Evolutionary conservation across 1,140 invertebrate species (phyloP).

Genomic region (Eumaeus atala): DNA sequence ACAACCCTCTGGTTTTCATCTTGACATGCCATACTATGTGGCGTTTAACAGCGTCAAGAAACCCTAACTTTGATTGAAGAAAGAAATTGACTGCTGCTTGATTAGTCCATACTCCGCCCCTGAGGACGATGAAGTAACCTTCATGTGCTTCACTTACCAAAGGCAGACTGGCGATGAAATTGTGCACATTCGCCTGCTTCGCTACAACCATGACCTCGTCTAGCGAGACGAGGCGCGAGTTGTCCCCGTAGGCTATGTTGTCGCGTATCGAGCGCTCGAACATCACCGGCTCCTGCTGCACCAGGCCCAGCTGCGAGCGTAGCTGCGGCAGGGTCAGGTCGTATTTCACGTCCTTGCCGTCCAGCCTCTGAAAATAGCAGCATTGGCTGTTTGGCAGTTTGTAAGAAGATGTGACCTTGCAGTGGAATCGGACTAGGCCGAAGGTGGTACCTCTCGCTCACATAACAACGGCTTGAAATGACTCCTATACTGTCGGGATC

Average conservation of each 20-base stretch:
- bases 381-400: background rate
- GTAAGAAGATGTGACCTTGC: too few relatives aligned
- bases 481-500: too few relatives aligned
- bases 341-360: conserved; percentile 67
- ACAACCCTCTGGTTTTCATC: too few relatives aligned
- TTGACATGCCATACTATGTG: too few relatives aligned
- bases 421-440: too few relatives aligned
- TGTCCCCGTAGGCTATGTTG: conserved; percentile 90
- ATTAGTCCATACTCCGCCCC: too few relatives aligned
- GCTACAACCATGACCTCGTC: conserved; percentile 85
- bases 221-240: conserved; percentile 74
- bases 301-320: conserved; percentile 78
- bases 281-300: conserved; percentile 86
- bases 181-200: conserved; percentile 87
- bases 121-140: too few relatives aligned
- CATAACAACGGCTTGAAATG: too few relatives aligned
- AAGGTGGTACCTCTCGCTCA: too few relatives aligned
- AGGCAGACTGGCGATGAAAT: conserved; percentile 77
- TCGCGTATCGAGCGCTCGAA: conserved; percentile 87
- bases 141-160: conserved; percentile 24
- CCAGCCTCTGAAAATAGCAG: conserved; percentile 54
- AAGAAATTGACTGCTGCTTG: too few relatives aligned
- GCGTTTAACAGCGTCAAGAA: too few relatives aligned
- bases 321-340: conserved; percentile 70
- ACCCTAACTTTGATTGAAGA: too few relatives aligned